These are phyloP conservation scores for Drosophila setifemur DNA, from an alignment of 1,140 invertebrate genomes.

Conservation along the genomic window DNA sequence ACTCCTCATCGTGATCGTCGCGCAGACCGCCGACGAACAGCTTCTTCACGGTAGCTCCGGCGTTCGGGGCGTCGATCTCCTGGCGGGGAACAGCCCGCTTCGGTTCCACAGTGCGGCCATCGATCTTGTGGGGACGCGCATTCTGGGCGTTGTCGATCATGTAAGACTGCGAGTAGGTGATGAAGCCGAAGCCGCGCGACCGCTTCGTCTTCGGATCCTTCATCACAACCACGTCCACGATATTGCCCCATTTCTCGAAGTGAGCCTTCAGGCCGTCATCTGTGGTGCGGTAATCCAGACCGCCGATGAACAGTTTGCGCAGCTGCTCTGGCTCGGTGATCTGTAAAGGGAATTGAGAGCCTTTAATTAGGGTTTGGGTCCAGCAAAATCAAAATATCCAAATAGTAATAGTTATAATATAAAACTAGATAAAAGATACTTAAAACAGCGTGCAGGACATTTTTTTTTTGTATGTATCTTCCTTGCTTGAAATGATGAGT, in stretches of 20 bases:
- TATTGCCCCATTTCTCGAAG: slow-evolving; percentile 98
- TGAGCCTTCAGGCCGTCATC: slow-evolving; percentile 96
- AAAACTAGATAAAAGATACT: too few relatives aligned
- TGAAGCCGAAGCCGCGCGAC: slow-evolving; percentile 98
- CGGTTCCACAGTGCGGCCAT: slow-evolving; percentile 95
- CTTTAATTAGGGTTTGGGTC: too few relatives aligned
- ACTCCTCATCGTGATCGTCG: slow-evolving; percentile 94
- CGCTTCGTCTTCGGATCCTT: slow-evolving; percentile 96
- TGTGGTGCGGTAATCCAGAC: slow-evolving; percentile 97
- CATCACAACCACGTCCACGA: slow-evolving; percentile 99
- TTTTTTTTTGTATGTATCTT: too few relatives aligned
- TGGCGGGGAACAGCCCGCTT: slow-evolving; percentile 98
- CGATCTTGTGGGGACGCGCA: slow-evolving; percentile 89
- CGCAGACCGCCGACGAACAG: slow-evolving; percentile 97
- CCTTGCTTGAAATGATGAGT: too few relatives aligned
- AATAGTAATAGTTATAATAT: too few relatives aligned
- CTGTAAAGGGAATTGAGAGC: slow-evolving; percentile 20
- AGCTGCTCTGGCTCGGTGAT: slow-evolving; percentile 94
- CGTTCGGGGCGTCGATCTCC: slow-evolving; percentile 95
- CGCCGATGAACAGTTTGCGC: slow-evolving; percentile 98
- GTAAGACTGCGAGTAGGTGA: slow-evolving; percentile 94
- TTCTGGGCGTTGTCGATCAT: slow-evolving; percentile 98
- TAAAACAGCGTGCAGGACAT: too few relatives aligned
- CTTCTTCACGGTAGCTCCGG: slow-evolving; percentile 97
- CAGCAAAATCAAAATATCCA: too few relatives aligned